Evolutionary conservation across 2,113 vertebrate genomes (phyloP), one percentile per base, ranked within the genome.

Genomic region (Scolopax mira): DNA sequence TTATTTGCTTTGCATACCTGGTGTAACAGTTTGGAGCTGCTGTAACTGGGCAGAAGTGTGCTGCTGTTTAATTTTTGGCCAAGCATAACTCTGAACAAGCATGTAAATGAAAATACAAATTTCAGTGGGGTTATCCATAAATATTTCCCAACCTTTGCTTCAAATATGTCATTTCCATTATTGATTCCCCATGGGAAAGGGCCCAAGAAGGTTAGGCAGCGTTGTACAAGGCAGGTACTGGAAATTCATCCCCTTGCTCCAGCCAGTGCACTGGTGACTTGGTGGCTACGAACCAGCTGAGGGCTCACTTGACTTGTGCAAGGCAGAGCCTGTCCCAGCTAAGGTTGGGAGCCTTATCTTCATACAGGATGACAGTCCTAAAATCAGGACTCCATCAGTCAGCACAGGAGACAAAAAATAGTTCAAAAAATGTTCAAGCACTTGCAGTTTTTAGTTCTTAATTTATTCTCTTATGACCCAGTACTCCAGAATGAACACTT

Each of bases 401-500:
- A 62, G 54, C 41, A 37, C 7, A 27, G 18, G 25, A 49, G 22
- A 62, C 25, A 37, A 49, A 49, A 72, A 65, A 14, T 5, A 58
- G 30, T 31, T 70, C 9, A 9, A 71, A 60, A 83, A 91, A 89
- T 31, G 18, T 67, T 77, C 74, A 37, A 41, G 4, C 60, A 44
- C 57, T 85, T 52, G 23, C 71, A 73, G 64, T 15, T 89, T 66
- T 91, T 25, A 46, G 58, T 61, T 75, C 58, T 46, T 80, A 74
- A 91, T 85, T 80, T 73, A 73, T 83, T n/a, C 75, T 64, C 65
- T 69, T 73, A 27, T 1, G 9, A 84, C 41, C 85, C 64, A 92
- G 83, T 49, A 82, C 77, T 95, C 70, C 42, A 55, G 78, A 57
- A 55, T 22, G 48, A 93, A 33, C 77, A 44, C 12, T 62, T 72